phyloP scores from a whole-genome alignment of 2,888 invertebrate species.

The Cenopis cana region DNA sequence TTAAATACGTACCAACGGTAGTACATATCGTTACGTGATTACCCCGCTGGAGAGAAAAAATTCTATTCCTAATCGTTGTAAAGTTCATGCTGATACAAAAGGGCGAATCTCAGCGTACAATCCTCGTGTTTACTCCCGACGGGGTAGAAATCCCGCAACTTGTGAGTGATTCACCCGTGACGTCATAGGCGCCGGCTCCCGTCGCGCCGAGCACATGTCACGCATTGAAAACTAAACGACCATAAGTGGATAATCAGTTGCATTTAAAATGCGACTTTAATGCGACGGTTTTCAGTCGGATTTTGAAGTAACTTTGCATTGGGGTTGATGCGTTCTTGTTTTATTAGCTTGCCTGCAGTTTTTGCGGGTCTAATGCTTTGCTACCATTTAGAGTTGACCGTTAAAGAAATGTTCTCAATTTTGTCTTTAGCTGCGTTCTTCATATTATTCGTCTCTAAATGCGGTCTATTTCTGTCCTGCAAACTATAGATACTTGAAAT shows the following conservation, averaged over 20 bases:
- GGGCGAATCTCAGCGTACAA: slow-evolving; percentile 12
- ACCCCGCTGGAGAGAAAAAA: too few relatives aligned
- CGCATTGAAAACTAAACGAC: not conserved
- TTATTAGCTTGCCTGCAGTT: slow-evolving; percentile 23
- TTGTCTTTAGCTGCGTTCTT: slow-evolving; percentile 3
- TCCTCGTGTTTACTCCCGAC: slow-evolving; percentile 13
- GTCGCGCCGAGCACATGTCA: slow-evolving; percentile 66
- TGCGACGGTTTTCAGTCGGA: not conserved
- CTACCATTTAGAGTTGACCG: slow-evolving; percentile 16
- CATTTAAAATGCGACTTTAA: slow-evolving; percentile 1
- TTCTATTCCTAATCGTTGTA: not conserved
- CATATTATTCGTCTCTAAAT: not conserved
- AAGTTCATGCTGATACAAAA: not conserved
- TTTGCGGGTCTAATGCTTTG: slow-evolving; percentile 18
- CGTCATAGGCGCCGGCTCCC: slow-evolving; percentile 71
- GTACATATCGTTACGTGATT: too few relatives aligned
- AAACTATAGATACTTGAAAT: too few relatives aligned
- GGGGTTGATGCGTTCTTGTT: slow-evolving; percentile 12
- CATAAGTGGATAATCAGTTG: slow-evolving; percentile 3
- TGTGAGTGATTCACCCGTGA: slow-evolving; percentile 52
- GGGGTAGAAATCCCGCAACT: slow-evolving; percentile 29
- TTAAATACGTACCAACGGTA: too few relatives aligned
- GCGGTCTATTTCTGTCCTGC: not conserved
- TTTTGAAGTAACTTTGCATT: not conserved
- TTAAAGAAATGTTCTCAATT: slow-evolving; percentile 30